Percentiles rank a stretch among this genome's conserved stretches.
Evolutionary conservation across 2,797 vertebrate genomes (phyloP).

Genomic region (Coregonus suidteri): DNA sequence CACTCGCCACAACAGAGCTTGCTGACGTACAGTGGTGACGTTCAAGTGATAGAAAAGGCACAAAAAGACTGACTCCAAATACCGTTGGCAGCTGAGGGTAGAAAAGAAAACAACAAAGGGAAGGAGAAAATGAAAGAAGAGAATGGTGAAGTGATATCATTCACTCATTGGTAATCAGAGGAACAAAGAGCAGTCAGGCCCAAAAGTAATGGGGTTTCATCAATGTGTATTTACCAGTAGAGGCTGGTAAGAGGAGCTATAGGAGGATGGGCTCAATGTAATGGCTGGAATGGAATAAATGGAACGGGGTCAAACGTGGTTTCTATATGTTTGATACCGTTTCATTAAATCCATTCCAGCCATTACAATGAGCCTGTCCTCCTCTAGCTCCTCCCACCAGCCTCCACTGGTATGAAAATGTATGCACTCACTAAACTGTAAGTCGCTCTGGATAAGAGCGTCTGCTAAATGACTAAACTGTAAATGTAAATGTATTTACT

Average conservation of each 20-base stretch:
- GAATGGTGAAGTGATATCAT: constrained; percentile 25
- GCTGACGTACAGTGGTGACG: constrained; percentile 60
- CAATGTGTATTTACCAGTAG: constrained; percentile 31
- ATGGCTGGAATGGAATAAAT: no score
- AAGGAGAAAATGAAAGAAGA: constrained; percentile 52
- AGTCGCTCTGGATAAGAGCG: no score
- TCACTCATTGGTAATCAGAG: constrained; percentile 38
- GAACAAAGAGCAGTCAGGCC: constrained; percentile 23
- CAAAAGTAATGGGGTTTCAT: constrained; percentile 12
- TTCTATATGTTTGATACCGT: no score
- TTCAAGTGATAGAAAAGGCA: constrained; percentile 29
- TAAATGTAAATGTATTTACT: no score
- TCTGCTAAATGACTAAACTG: no score
- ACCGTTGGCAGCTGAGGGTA: constrained; percentile 50
- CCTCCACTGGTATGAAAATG: no score
- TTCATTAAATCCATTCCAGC: no score
- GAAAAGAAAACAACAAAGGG: constrained; percentile 28
- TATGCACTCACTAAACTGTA: no score
- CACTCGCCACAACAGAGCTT: constrained; percentile 34
- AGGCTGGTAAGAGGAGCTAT: background rate
- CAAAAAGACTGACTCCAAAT: constrained; percentile 64
- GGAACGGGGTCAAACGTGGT: no score
- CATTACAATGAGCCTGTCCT: no score
- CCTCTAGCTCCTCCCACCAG: no score
- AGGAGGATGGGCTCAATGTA: no score